These are phyloP conservation scores for Ploceus nigricollis DNA, from an alignment of 2,113 vertebrate species.

Conservation along the genomic window DNA sequence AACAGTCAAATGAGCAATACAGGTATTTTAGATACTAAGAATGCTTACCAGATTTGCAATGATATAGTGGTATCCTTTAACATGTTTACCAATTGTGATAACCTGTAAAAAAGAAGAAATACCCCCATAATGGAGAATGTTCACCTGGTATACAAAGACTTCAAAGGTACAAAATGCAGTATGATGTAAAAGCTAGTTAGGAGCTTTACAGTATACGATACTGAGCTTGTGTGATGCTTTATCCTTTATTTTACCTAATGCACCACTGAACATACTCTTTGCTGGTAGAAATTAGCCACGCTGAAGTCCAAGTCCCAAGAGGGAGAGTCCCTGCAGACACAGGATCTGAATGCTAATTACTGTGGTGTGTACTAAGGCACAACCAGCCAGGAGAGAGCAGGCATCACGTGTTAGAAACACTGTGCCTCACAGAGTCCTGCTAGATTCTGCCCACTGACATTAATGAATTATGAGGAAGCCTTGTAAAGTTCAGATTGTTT, in stretches of 20 bases:
- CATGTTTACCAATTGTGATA: constrained; percentile 97
- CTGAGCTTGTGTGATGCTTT: not conserved
- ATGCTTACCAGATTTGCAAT: constrained; percentile 95
- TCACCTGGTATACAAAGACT: not conserved
- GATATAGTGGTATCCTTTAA: constrained; percentile 98
- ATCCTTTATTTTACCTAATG: not conserved
- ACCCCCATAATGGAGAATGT: not conserved
- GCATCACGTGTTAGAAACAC: not conserved
- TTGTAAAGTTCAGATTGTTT: not conserved
- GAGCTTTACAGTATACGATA: not conserved
- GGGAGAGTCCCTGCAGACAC: not conserved
- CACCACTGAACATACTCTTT: not conserved
- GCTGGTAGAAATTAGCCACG: not conserved
- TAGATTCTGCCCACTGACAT: not conserved
- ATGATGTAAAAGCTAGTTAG: not conserved
- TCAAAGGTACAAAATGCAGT: not conserved
- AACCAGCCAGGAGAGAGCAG: not conserved
- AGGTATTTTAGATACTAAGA: not conserved
- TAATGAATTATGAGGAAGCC: not conserved
- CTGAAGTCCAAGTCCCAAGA: not conserved
- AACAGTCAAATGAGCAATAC: not conserved
- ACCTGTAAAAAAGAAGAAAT: constrained; percentile 77
- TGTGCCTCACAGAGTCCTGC: not conserved
- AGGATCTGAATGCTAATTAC: not conserved
- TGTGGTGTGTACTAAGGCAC: not conserved